Percentiles rank a stretch among this genome's conserved stretches.
Evolutionary conservation across 2,888 invertebrate genomes (phyloP).

Genomic region (Cotesia congregata): DNA sequence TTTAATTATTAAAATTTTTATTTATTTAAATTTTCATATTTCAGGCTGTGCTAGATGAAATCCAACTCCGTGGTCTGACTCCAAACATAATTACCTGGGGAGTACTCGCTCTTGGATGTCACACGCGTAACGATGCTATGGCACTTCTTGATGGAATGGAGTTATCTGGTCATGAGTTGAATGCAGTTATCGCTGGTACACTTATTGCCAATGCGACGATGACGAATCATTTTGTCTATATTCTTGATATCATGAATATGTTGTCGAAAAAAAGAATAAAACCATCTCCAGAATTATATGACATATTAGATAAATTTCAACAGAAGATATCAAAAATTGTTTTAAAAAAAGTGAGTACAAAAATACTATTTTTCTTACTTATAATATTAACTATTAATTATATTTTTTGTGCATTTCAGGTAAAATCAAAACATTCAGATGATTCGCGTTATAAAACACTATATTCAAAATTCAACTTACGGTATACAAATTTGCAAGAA

Average conservation of each 20-base stretch:
- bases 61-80: conserved; percentile 72
- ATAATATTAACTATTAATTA: not conserved
- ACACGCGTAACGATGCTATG: conserved; percentile 75
- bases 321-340: conserved; percentile 46
- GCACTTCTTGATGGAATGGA: conserved; percentile 81
- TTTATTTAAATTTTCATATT: not conserved
- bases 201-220: conserved; percentile 79
- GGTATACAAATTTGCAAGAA: conserved; percentile 49
- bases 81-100: conserved; percentile 90
- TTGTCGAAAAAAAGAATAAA: conserved; percentile 75
- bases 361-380: no score
- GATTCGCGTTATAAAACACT: conserved; percentile 48
- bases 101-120: conserved; percentile 85
- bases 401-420: conserved; percentile 37
- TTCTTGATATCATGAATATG: conserved; percentile 79
- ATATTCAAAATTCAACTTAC: conserved; percentile 52
- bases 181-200: conserved; percentile 82
- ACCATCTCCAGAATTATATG: conserved; percentile 75
- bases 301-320: conserved; percentile 59
- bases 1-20: conserved; percentile 8
- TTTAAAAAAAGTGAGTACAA: conserved; percentile 50
- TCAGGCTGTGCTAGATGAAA: conserved; percentile 69
- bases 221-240: conserved; percentile 76
- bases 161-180: conserved; percentile 76
- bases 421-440: conserved; percentile 34